phyloP scores from a whole-genome alignment of 2,888 invertebrate genomes.

The Gymnosoma rotundatum region DNA sequence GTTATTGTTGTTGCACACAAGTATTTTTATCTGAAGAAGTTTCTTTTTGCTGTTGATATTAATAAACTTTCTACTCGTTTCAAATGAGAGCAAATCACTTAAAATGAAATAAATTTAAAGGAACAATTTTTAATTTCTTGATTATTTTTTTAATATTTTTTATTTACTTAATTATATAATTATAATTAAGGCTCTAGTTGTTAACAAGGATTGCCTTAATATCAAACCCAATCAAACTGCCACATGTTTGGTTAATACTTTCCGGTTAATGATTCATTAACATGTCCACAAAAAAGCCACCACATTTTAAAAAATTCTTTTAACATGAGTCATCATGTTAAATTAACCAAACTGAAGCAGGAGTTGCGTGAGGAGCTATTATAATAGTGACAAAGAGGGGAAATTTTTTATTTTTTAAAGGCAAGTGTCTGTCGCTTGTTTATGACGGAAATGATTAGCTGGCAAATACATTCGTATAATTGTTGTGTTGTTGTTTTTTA shows the following conservation, averaged over 20 bases:
- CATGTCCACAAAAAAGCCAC: not conserved
- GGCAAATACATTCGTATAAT: conserved; percentile 23
- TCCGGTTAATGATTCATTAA: conserved; percentile 46
- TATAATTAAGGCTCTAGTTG: not conserved
- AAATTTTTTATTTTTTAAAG: not conserved
- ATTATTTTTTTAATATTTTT: not conserved
- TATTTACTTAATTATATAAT: not conserved
- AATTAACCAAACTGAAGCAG: conserved; percentile 2
- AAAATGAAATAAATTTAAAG: not conserved
- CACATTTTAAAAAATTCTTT: conserved; percentile 15
- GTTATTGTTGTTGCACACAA: conserved; percentile 5
- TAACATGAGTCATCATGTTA: conserved; percentile 33
- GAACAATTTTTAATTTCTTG: not conserved
- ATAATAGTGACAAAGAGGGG: not conserved
- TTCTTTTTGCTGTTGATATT: not conserved
- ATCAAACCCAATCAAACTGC: conserved; percentile 23
- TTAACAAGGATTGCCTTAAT: conserved; percentile 16
- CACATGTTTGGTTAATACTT: conserved; percentile 31
- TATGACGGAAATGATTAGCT: conserved; percentile 66
- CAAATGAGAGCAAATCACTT: conserved; percentile 32
- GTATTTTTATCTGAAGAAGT: conserved; percentile 21
- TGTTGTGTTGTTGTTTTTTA: not conserved
- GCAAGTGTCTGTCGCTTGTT: not conserved
- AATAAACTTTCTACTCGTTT: conserved; percentile 11
- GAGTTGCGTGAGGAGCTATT: not conserved